Conservation (phyloP, 2,888 invertebrate species). For the Tortrix viridana region DNA sequence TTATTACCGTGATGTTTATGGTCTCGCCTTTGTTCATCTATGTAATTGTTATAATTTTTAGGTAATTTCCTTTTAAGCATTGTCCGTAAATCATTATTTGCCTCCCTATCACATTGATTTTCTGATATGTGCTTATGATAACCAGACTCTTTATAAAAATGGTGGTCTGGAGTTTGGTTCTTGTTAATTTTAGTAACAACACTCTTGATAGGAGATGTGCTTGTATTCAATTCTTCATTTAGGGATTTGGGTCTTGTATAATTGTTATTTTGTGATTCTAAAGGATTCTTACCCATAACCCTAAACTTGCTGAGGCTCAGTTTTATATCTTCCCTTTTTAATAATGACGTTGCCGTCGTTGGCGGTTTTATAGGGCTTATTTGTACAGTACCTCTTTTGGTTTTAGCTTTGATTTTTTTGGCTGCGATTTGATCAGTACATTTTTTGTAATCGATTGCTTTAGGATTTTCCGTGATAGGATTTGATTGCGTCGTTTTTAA, state of each 20-base stretch:
- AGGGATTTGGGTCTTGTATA: neutral
- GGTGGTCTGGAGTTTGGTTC: neutral
- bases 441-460: neutral
- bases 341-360: neutral
- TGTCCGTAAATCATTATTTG: conserved; percentile 46
- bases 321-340: conserved; percentile 3
- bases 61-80: conserved; percentile 44
- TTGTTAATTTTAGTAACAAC: conserved; percentile 26
- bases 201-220: conserved; percentile 26
- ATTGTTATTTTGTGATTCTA: conserved; percentile 3
- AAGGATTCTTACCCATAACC: neutral
- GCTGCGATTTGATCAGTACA: neutral
- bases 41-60: conserved; percentile 29
- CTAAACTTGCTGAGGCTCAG: conserved; percentile 2
- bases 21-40: conserved; percentile 11
- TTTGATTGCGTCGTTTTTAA: too few relatives aligned
- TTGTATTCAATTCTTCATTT: conserved; percentile 10
- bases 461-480: neutral
- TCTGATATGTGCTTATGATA: neutral
- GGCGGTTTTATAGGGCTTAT: neutral
- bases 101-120: conserved; percentile 12
- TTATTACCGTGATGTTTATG: conserved; percentile 5
- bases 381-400: neutral
- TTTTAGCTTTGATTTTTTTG: neutral
- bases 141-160: neutral